phyloP scores from a whole-genome alignment of 2,888 invertebrate species.

The Eueremaeus valkanovi region DNA sequence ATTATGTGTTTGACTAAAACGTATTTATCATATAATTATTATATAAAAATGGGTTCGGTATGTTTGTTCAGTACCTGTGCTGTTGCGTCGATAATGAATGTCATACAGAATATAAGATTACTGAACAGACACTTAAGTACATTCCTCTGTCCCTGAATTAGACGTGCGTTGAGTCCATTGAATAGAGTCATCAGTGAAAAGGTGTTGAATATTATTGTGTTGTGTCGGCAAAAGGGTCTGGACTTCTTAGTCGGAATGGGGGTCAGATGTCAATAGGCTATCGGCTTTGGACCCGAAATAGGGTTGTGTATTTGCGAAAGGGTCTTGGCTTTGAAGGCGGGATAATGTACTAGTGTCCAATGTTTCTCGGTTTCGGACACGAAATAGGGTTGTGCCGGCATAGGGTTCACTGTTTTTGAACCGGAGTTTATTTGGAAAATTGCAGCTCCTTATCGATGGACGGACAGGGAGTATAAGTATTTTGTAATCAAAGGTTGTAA shows the following conservation, averaged over 20 bases:
- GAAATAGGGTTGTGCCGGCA: too few relatives aligned
- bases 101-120: conserved; percentile 96
- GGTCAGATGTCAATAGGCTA: too few relatives aligned
- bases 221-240: too few relatives aligned
- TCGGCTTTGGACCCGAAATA: too few relatives aligned
- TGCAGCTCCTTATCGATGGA: conserved; percentile 65
- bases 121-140: conserved; percentile 94
- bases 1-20: conserved; percentile 97
- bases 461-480: too few relatives aligned
- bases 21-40: conserved; percentile 80
- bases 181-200: conserved; percentile 99
- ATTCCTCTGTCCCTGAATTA: conserved; percentile 98
- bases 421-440: conserved; percentile 92
- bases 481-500: too few relatives aligned
- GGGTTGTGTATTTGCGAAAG: too few relatives aligned
- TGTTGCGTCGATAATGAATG: conserved; percentile 91
- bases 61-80: conserved; percentile 76
- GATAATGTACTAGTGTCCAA: too few relatives aligned
- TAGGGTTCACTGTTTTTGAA: conserved; percentile 66
- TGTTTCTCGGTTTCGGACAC: too few relatives aligned
- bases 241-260: too few relatives aligned
- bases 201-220: conserved; percentile 99
- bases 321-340: too few relatives aligned
- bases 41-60: background rate
- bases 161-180: conserved; percentile 99